Base-by-base conservation (phyloP, 1,140 invertebrate species). In the Chrysopa pallens region DNA sequence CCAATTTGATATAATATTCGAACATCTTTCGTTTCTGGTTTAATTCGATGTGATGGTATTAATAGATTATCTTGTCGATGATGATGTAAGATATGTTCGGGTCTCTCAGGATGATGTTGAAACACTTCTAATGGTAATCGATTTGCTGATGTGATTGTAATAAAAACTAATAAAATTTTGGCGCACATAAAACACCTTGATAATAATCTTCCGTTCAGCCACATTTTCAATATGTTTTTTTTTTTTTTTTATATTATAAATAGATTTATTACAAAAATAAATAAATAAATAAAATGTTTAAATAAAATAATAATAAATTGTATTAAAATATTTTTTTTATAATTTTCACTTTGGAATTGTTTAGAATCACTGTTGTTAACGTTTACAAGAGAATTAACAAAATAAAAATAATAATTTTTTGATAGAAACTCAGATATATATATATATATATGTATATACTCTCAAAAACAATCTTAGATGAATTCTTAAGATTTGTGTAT, bases 1-100 rank as follows among this genome's bases (percentile, higher is more conserved):
- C 57, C 57, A 11, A 59, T 47, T 51, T 59, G 57, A 46, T 58
- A 59, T 8, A 59, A 45, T 15, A 55, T 45, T 41, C 56, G 51
- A 38, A 50, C 38, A 11, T 48, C 42, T 23, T 35, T 43, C 33
- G 45, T 42, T 38, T 51, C 46, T 36, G 48, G 43, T 9, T 46
- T 42, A 9, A 33, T 12, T 9, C n/a, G 31, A 33, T 33, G n/a
- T 12, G 31, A 3, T 37, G 39, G n/a, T 12, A 12, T 36, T 12
- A 29, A 23, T 3, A 35, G 38, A 11, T 40, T 17, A 43, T 40
- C 47, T 35, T 42, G 50, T 39, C 46, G 46, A 28, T 52, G 49
- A 39, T 55, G 50, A 40, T 54, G 48, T 29, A 44, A 33, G 23
- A 50, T 45, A 37, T 52, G 52, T 46, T 54, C 52, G 11, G 42